A percentile compares a stretch with the other conserved stretches of the same genome.
Conservation (phyloP, 1,140 invertebrate genomes). For the Galleria mellonella region DNA sequence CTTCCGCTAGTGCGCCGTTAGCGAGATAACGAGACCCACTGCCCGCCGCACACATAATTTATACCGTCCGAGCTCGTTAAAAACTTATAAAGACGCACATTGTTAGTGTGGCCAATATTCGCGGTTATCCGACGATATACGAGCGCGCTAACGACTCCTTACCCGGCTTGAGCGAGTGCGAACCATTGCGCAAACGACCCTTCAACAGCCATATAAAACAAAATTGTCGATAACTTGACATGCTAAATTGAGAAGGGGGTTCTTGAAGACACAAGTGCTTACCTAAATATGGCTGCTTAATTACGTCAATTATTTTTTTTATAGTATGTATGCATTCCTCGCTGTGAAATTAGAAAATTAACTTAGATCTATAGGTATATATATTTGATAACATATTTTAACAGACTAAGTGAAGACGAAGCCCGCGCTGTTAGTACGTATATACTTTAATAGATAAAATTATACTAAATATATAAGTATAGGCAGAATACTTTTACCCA, state of each 20-base stretch:
- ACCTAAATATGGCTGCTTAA: too few relatives aligned
- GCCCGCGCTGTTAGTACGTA: too few relatives aligned
- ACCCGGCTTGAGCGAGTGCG: slow-evolving; percentile 16
- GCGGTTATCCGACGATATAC: slow-evolving; percentile 54
- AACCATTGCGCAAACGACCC: slow-evolving; percentile 33
- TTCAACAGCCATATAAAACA: slow-evolving; percentile 17
- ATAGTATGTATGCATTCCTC: too few relatives aligned
- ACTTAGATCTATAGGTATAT: too few relatives aligned
- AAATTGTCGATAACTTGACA: slow-evolving; percentile 6
- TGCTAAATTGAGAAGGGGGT: neutral
- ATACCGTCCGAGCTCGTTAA: slow-evolving; percentile 71
- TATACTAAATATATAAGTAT: too few relatives aligned
- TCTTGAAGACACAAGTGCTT: neutral
- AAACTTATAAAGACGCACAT: slow-evolving; percentile 73
- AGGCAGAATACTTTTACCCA: too few relatives aligned
- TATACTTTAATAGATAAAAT: too few relatives aligned
- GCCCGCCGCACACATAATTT: slow-evolving; percentile 67
- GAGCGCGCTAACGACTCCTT: slow-evolving; percentile 49
- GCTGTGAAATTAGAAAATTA: too few relatives aligned
- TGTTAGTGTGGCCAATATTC: slow-evolving; percentile 71
- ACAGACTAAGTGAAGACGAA: too few relatives aligned
- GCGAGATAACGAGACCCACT: slow-evolving; percentile 68
- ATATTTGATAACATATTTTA: too few relatives aligned
- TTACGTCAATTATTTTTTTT: too few relatives aligned
- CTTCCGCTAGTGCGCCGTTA: slow-evolving; percentile 67